Base-by-base conservation (phyloP, 2,797 vertebrate species). In the Xenops minutus region DNA sequence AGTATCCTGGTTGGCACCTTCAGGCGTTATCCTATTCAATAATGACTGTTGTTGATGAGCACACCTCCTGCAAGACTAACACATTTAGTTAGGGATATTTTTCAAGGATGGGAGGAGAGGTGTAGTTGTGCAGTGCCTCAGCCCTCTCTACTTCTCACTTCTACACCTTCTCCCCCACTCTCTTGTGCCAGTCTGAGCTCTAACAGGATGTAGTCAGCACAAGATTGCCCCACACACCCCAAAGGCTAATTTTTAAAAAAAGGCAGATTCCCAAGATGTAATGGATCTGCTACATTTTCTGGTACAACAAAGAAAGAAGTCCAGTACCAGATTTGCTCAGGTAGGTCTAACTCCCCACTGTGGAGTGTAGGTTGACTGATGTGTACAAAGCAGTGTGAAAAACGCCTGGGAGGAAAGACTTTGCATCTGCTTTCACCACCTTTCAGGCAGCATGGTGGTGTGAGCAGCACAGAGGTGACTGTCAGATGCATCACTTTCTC, bases 401-500 rank as follows among this genome's bases (percentile, higher is more conserved):
- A 39, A 63, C 0, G 0, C 15, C 71, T 64, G 17, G 18, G 49
- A 91, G 36, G 37, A 69, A 73, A 37, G 52, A 15, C 8, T 85
- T 69, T n/a, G n/a, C 52, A 51, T 15, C 29, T 0, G 0, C 15
- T 75, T 13, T 67, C 36, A 10, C 10, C 4, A 1, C 29, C 48
- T 26, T 24, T 44, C 30, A 7, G 1, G 16, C 61, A 72, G 30
- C 24, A 44, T 0, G 1, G 41, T 4, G 23, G 16, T 29, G 37
- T 10, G 62, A 81, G 74, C 56, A 67, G 52, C 62, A 32, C 48
- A 36, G 77, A 54, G 27, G 22, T 39, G 74, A n/a, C 69, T 3
- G 1, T 32, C n/a, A 14, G 34, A 27, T 15, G 12, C 34, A 34
- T 19, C 0, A 0, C 8, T 34, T 55, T 46, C 32, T 66, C 2